Evolutionary conservation across 2,888 invertebrate genomes (phyloP), one percentile per base, ranked within the genome.

Genomic region (Brenthis hecate): DNA sequence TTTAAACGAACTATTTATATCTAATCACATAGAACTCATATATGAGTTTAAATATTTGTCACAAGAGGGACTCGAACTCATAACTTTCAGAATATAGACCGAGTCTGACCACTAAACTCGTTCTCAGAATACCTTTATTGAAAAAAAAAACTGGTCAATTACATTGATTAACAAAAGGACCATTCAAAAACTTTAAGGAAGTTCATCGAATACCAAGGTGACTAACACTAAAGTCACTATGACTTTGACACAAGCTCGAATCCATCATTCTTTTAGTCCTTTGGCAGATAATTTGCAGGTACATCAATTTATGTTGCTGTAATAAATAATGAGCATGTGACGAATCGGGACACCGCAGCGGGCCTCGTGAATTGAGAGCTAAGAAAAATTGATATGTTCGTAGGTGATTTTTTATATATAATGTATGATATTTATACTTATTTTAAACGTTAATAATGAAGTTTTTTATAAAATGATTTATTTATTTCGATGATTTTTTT

Each of bases 311-410:
- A 69, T 69, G 64, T 69, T 65, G 65, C 67, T 57, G 70, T 65
- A 70, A 66, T 72, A 69, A 72, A 71, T 72, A 68, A 72, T 70
- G 68, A 62, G 68, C 74, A 77, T 81, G 82, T 83, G 81, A 80
- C 80, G 82, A 85, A 85, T 82, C 80, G 78, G 65, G 76, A 80
- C 81, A 77, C 79, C 76, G 71, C 72, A 74, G 76, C 75, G 77
- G 56, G 68, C 47, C 68, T 66, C 56, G 65, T 67, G 54, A 60
- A 58, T 47, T 32, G 32, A n/a, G 28, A 56, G 16, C 23, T 57
- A 6, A 11, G n/a, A 62, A 57, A 54, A 0, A 14, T 58, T 65
- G 72, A 70, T 54, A 51, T 8, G 72, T 55, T 57, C n/a, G 14
- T 6, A 28, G 28, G 28, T 28, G 11, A 36, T 8, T 43, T 36